Evolutionary conservation across 2,797 vertebrate genomes (phyloP).

Genomic region (Ptychobarbus kaznakovi): DNA sequence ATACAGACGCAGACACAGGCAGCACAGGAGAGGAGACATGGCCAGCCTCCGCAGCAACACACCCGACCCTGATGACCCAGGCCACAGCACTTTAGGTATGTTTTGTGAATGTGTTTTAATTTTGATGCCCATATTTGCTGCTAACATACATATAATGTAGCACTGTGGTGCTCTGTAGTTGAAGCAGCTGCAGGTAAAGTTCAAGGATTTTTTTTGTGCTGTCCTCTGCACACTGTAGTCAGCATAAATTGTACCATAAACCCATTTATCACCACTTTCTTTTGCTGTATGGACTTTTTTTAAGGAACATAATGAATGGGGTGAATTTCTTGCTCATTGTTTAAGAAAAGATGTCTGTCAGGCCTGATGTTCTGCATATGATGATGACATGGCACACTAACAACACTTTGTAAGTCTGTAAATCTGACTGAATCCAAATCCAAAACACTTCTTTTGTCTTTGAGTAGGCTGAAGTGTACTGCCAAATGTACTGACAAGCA

Average conservation of each 20-base stretch:
- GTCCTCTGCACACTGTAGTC: background rate
- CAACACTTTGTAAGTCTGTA: background rate
- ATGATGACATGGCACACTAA: background rate
- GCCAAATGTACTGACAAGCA: background rate
- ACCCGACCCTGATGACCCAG: constrained; percentile 87
- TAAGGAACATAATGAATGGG: background rate
- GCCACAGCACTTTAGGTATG: constrained; percentile 86
- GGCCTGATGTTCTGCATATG: background rate
- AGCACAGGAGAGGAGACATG: constrained; percentile 90
- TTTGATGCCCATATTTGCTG: background rate
- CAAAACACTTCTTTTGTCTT: background rate
- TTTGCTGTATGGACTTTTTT: constrained; percentile 5
- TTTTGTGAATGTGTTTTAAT: background rate
- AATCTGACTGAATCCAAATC: background rate
- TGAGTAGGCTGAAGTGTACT: background rate
- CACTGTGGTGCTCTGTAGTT: background rate
- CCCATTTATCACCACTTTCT: background rate
- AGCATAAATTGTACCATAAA: background rate
- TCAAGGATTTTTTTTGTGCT: background rate
- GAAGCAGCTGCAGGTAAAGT: background rate
- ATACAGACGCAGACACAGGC: constrained; percentile 93
- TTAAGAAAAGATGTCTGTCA: background rate
- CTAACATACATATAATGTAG: background rate
- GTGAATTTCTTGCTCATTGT: background rate
- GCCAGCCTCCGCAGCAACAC: constrained; percentile 91